Conservation (phyloP, 2,113 vertebrate genomes). For the Eublepharis macularius region DNA sequence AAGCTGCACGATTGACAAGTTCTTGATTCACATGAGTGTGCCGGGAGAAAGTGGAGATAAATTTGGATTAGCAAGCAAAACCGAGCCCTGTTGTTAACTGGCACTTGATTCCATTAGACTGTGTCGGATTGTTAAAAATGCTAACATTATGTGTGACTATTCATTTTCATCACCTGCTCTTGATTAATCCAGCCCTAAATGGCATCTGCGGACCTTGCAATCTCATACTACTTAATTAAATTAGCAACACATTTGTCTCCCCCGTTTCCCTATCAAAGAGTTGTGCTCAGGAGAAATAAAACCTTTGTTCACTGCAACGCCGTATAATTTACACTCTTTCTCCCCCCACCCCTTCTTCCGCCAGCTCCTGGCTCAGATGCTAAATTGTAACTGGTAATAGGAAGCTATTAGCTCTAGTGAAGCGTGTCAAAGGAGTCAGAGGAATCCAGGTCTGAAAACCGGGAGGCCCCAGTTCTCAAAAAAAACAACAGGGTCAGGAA, state of each 20-base stretch:
- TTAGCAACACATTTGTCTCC: constrained; percentile 85
- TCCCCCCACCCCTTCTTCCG: constrained; percentile 57
- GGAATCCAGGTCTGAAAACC: constrained; percentile 65
- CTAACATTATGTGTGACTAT: constrained; percentile 78
- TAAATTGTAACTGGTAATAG: constrained; percentile 80
- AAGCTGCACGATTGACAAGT: constrained; percentile 34
- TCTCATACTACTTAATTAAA: constrained; percentile 85
- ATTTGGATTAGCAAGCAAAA: constrained; percentile 72
- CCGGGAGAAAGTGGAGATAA: constrained; percentile 53
- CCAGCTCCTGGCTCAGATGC: constrained; percentile 79
- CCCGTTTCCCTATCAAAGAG: constrained; percentile 81
- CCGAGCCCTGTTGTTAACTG: constrained; percentile 66
- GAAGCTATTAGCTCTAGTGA: constrained; percentile 76
- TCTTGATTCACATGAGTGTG: constrained; percentile 64
- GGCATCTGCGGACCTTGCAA: constrained; percentile 77
- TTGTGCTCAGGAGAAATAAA: constrained; percentile 81
- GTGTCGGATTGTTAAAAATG: constrained; percentile 76
- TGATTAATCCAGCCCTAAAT: constrained; percentile 80
- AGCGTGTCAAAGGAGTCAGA: constrained; percentile 74
- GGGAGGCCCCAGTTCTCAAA: constrained; percentile 45
- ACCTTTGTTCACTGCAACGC: constrained; percentile 78
- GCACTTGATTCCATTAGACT: constrained; percentile 70
- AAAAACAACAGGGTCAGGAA: constrained; percentile 64
- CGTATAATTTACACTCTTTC: constrained; percentile 78
- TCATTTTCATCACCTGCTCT: constrained; percentile 81